These are phyloP conservation scores for Nomia melanderi DNA, from an alignment of 1,140 invertebrate species.

Conservation along the genomic window DNA sequence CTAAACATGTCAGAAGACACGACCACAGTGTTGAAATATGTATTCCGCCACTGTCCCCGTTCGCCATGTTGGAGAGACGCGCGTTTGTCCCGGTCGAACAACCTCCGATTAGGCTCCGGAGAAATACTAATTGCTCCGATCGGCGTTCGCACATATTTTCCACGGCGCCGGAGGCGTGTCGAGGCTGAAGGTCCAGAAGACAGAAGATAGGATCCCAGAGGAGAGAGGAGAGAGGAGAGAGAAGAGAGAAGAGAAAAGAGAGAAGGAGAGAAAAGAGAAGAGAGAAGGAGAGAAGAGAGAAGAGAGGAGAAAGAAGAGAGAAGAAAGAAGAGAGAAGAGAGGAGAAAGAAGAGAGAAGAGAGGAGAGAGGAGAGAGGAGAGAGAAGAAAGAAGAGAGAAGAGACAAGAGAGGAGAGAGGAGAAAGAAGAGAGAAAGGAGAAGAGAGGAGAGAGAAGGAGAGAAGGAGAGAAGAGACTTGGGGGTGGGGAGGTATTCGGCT, in stretches of 20 bases:
- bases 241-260: conserved; percentile 27
- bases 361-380: conserved; percentile 39
- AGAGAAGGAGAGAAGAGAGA: conserved; percentile 31
- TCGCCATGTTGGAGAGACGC: conserved; percentile 35
- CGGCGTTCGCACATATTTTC: conserved; percentile 71
- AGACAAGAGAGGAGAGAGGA: conserved; percentile 23
- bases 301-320: conserved; percentile 9
- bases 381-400: conserved; percentile 31
- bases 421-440: conserved; percentile 6
- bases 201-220: conserved; percentile 37
- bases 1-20: no score
- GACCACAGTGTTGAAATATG: background rate
- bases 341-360: no score
- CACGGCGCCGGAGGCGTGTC: conserved; percentile 61
- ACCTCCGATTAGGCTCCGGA: conserved; percentile 63
- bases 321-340: conserved; percentile 36
- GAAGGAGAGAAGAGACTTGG: conserved; percentile 11
- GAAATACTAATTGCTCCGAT: conserved; percentile 74
- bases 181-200: conserved; percentile 53
- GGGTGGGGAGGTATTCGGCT: conserved; percentile 67
- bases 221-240: no score
- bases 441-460: conserved; percentile 36
- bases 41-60: background rate
- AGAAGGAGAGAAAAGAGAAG: conserved; percentile 15
- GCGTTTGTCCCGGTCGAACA: conserved; percentile 55